Conservation (phyloP, 2,113 vertebrate genomes). For the Oceanites oceanicus region DNA sequence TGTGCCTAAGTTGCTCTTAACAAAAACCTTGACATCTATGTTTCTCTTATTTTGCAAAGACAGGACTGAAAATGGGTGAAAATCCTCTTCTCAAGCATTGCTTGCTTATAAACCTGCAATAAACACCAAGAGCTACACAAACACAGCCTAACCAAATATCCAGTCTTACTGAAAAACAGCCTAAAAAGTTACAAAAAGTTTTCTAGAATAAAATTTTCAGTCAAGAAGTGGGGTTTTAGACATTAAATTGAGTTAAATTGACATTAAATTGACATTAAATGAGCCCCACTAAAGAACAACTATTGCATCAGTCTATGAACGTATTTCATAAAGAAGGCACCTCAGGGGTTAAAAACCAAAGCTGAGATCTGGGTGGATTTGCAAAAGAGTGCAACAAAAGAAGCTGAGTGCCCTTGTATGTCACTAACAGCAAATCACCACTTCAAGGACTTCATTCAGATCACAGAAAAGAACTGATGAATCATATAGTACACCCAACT, state of each 20-base stretch:
- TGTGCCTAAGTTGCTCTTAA: not conserved
- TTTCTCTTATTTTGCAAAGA: not conserved
- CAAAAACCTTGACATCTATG: not conserved
- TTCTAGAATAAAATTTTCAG: not conserved
- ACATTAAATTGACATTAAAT: not conserved
- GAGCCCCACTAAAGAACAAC: not conserved
- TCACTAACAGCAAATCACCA: not conserved
- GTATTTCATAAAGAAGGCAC: not conserved
- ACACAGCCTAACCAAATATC: not conserved
- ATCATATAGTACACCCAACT: not conserved
- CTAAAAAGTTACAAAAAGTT: not conserved
- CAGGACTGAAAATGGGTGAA: not conserved
- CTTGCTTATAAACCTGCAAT: not conserved
- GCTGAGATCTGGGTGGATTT: not conserved
- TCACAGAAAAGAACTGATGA: not conserved
- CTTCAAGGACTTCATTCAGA: not conserved
- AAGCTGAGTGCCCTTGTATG: not conserved
- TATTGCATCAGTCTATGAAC: not conserved
- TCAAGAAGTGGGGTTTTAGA: not conserved
- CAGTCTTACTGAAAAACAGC: not conserved
- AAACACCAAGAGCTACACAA: not conserved
- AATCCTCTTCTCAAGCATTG: not conserved
- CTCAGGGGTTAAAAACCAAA: not conserved
- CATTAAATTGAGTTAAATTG: not conserved
- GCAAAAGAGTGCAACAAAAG: not conserved